phyloP scores from a whole-genome alignment of 1,140 invertebrate genomes.

The Solenopsis fugax region DNA sequence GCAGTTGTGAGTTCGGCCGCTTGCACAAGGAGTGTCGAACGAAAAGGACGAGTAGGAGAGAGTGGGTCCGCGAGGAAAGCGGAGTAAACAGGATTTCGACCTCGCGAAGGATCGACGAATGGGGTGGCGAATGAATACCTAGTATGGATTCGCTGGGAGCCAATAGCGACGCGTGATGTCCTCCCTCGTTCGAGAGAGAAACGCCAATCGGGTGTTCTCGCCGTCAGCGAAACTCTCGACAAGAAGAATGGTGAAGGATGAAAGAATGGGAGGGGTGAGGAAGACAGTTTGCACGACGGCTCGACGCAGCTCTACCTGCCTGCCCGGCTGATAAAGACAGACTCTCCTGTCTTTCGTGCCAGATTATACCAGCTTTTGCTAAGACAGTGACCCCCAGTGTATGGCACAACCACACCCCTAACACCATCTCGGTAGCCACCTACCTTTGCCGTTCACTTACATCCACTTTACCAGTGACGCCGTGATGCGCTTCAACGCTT shows the following conservation, averaged over 20 bases:
- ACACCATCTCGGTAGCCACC: constrained; percentile 56
- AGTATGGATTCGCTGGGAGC: constrained; percentile 78
- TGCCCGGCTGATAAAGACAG: constrained; percentile 80
- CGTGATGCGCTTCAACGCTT: constrained; percentile 74
- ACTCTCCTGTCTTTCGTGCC: constrained; percentile 76
- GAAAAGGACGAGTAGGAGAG: constrained; percentile 48
- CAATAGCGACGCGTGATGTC: constrained; percentile 75
- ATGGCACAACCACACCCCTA: constrained; percentile 67
- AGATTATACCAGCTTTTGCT: constrained; percentile 79
- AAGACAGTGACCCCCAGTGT: constrained; percentile 64
- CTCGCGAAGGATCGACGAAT: constrained; percentile 72
- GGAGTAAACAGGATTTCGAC: constrained; percentile 36
- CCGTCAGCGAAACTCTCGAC: constrained; percentile 68
- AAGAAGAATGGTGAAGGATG: constrained; percentile 25
- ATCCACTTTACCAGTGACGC: constrained; percentile 72
- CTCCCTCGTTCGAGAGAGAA: constrained; percentile 71
- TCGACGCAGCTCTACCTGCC: constrained; percentile 73
- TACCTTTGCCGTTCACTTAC: constrained; percentile 73
- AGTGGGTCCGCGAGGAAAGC: constrained; percentile 40
- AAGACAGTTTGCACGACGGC: constrained; percentile 46
- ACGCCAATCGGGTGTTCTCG: constrained; percentile 77
- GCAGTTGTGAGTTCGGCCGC: constrained; percentile 31
- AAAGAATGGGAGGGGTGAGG: constrained; percentile 13
- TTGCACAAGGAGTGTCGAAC: constrained; percentile 52
- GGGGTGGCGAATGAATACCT: constrained; percentile 80